Evolutionary conservation across 2,888 invertebrate genomes (phyloP).

Genomic region (Notocelia uddmanniana): DNA sequence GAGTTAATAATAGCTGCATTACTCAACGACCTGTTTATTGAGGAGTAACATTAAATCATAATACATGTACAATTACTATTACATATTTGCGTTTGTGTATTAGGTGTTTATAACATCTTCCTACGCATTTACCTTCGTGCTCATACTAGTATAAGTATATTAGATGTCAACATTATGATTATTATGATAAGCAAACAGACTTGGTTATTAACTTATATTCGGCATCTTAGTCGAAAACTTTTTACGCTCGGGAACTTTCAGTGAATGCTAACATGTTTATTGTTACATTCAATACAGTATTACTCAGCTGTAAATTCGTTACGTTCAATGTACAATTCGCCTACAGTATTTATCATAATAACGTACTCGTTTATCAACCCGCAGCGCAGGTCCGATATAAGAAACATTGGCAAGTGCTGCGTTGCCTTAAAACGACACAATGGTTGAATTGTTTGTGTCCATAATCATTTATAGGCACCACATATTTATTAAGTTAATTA

Average conservation of each 20-base stretch:
- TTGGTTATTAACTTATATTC: slow-evolving; percentile 25
- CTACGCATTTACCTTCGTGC: slow-evolving; percentile 7
- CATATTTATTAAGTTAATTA: slow-evolving; percentile 19
- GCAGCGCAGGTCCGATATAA: slow-evolving; percentile 2
- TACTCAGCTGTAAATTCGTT: too few relatives aligned
- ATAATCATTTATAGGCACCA: slow-evolving; percentile 12
- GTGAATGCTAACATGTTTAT: not conserved
- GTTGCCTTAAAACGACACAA: slow-evolving; percentile 30
- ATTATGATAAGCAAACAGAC: slow-evolving; percentile 33
- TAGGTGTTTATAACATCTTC: slow-evolving; percentile 26
- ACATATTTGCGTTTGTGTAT: slow-evolving; percentile 28
- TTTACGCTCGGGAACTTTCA: not conserved
- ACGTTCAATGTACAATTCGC: too few relatives aligned
- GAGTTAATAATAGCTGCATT: slow-evolving; percentile 44
- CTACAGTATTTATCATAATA: not conserved
- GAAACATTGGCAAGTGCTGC: slow-evolving; percentile 13
- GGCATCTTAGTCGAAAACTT: slow-evolving; percentile 10
- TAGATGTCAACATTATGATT: slow-evolving; percentile 17
- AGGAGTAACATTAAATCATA: slow-evolving; percentile 40
- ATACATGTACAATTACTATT: slow-evolving; percentile 23
- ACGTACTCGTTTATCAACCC: not conserved
- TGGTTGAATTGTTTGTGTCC: slow-evolving; percentile 33
- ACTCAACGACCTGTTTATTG: slow-evolving; percentile 46
- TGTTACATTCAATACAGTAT: too few relatives aligned
- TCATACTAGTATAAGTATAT: not conserved